Conservation (phyloP, 2,797 vertebrate species). For the Sebastolobus alascanus region DNA sequence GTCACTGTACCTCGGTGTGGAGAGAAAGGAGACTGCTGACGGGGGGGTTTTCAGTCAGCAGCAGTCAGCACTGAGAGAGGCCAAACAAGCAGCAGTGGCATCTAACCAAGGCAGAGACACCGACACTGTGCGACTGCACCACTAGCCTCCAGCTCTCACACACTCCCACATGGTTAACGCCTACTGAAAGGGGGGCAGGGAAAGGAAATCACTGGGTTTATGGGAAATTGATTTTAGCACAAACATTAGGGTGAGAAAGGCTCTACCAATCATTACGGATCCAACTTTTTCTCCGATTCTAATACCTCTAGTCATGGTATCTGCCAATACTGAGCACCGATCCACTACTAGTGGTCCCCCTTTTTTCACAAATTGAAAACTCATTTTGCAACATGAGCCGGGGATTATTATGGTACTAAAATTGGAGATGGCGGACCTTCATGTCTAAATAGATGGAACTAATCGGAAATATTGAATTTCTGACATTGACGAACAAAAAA, state of each 20-base stretch:
- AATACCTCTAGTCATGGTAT: not conserved
- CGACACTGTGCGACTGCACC: constrained; percentile 1
- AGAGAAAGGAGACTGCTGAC: constrained; percentile 53
- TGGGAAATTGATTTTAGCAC: constrained; percentile 1
- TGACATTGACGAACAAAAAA: not conserved
- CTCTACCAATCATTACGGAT: too few species aligned
- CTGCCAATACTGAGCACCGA: not conserved
- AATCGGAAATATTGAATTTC: not conserved
- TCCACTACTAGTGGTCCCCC: not conserved
- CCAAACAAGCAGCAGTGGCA: constrained; percentile 34
- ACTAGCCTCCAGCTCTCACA: not conserved
- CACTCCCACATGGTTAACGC: not conserved
- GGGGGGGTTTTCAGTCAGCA: constrained; percentile 40
- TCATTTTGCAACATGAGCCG: not conserved
- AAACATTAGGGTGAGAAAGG: not conserved
- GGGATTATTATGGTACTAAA: not conserved
- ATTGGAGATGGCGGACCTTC: not conserved
- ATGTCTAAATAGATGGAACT: not conserved
- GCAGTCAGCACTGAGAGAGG: constrained; percentile 41
- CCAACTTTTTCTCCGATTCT: not conserved
- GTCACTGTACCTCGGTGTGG: constrained; percentile 50
- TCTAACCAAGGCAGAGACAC: constrained; percentile 12
- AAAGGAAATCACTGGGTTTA: not conserved
- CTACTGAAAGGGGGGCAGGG: not conserved
- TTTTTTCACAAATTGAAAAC: not conserved